A percentile compares a stretch with the other conserved stretches of the same genome.
phyloP scores from a whole-genome alignment of 30 jellyfish, hydroid and myxozoan genomes.

The Hydra vulgaris region DNA sequence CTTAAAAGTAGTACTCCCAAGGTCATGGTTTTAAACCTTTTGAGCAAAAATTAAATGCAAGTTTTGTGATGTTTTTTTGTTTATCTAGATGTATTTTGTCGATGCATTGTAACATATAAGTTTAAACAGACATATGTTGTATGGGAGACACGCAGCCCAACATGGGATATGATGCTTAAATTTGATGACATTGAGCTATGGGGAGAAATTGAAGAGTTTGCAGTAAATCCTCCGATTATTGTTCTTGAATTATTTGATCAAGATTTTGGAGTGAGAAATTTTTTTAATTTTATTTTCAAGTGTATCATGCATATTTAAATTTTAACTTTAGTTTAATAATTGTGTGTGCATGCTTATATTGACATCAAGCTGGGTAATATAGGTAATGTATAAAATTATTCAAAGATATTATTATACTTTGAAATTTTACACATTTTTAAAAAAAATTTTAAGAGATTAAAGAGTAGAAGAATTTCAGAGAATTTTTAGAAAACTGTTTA shows the following conservation, averaged over 20 bases:
- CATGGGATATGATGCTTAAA: conserved; percentile 84
- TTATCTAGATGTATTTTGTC: conserved; percentile 74
- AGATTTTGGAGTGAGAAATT: conserved; percentile 48
- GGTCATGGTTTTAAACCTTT: not conserved
- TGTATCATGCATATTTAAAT: not conserved
- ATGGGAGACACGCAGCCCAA: conserved; percentile 88
- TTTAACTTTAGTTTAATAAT: too few species aligned
- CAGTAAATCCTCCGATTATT: conserved; percentile 92
- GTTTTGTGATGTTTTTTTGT: not conserved
- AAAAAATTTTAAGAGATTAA: too few species aligned
- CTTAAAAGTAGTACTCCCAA: too few species aligned
- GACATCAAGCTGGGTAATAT: too few species aligned
- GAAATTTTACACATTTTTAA: too few species aligned
- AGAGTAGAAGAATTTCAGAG: too few species aligned
- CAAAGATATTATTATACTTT: too few species aligned
- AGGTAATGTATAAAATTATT: too few species aligned
- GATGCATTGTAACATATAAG: conserved; percentile 74
- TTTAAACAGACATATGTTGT: conserved; percentile 70
- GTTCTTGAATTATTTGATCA: conserved; percentile 79
- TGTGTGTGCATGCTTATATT: too few species aligned
- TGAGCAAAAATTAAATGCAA: not conserved
- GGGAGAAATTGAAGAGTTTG: conserved; percentile 90
- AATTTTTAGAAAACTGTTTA: too few species aligned
- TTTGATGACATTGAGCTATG: conserved; percentile 61
- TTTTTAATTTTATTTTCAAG: not conserved